phyloP scores from a whole-genome alignment of 2,888 invertebrate species.

The Andricus curvator region DNA sequence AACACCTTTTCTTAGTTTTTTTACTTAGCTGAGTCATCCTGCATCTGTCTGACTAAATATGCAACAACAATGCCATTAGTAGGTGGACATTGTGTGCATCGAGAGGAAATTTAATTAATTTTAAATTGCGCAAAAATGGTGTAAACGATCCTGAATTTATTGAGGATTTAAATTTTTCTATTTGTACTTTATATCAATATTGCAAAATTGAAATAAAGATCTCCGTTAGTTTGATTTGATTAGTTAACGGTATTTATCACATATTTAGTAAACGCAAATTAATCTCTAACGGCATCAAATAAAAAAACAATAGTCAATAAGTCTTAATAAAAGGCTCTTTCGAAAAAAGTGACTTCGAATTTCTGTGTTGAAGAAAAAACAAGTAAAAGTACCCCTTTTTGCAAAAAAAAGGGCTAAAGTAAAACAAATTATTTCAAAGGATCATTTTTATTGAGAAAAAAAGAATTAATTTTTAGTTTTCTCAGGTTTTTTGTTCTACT shows the following conservation, averaged over 20 bases:
- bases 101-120: slow-evolving; percentile 19
- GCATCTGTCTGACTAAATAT: slow-evolving; percentile 36
- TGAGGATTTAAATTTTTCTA: neutral
- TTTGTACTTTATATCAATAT: neutral
- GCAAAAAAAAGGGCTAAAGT: no score
- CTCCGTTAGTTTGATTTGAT: neutral
- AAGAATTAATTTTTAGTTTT: no score
- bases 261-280: no score
- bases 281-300: no score
- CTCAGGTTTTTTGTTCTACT: no score
- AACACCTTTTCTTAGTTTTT: slow-evolving; percentile 24
- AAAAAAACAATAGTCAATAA: no score
- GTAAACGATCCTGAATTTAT: neutral
- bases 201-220: neutral
- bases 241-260: neutral
- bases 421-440: no score
- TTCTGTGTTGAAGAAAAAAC: no score
- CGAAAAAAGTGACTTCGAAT: no score
- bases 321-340: no score
- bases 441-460: no score
- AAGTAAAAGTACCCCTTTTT: no score
- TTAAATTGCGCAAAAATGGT: neutral
- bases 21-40: slow-evolving; percentile 30
- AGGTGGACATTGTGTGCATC: slow-evolving; percentile 14
- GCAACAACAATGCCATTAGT: slow-evolving; percentile 33